Evolutionary conservation across 2,888 invertebrate species (phyloP).

Genomic region (Tolmerus cingulatus): DNA sequence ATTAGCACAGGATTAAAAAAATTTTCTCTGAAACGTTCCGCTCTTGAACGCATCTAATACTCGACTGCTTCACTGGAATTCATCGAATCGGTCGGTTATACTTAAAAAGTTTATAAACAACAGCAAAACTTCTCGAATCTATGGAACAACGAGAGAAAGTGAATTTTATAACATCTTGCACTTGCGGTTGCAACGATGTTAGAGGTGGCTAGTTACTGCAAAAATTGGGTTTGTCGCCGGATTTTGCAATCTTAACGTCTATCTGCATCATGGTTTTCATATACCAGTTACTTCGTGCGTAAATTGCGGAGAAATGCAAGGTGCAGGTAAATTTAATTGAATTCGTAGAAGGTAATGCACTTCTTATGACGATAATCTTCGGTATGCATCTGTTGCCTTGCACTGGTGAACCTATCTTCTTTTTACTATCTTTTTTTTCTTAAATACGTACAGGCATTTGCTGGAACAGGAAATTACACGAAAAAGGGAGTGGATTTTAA

Average conservation of each 20-base stretch:
- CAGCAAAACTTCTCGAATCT: not conserved
- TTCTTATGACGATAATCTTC: not conserved
- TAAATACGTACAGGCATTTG: not conserved
- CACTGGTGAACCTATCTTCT: not conserved
- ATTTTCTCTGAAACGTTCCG: not conserved
- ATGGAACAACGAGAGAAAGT: slow-evolving; percentile 16
- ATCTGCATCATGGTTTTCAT: not conserved
- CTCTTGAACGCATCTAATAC: not conserved
- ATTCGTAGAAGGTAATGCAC: not conserved
- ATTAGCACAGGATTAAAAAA: not conserved
- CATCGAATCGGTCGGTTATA: not conserved
- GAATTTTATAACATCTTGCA: slow-evolving; percentile 18
- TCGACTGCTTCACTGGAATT: not conserved
- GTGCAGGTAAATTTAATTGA: not conserved
- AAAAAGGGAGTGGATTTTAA: not conserved
- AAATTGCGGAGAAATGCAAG: not conserved
- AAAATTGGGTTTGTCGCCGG: not conserved
- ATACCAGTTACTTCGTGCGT: not conserved
- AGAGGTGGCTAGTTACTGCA: not conserved
- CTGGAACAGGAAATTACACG: not conserved
- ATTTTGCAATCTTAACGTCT: not conserved
- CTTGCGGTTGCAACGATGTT: slow-evolving; percentile 9
- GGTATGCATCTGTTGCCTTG: not conserved
- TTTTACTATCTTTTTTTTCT: not conserved
- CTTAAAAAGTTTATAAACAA: slow-evolving; percentile 20